These are phyloP conservation scores for Nomada fabriciana DNA, from an alignment of 2,888 invertebrate genomes.

Conservation along the genomic window DNA sequence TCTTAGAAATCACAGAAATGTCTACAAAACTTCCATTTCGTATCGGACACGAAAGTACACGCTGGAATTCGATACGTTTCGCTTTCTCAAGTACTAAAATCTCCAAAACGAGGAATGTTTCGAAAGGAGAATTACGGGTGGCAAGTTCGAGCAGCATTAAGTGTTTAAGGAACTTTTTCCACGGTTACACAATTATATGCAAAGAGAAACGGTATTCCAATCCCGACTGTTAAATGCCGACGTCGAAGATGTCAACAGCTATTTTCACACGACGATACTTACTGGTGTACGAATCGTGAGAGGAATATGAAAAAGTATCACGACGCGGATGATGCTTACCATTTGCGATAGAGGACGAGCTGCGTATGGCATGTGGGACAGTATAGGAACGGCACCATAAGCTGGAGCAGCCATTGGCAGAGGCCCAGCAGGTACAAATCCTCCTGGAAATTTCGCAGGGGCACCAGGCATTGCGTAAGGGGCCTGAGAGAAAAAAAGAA, in stretches of 20 bases:
- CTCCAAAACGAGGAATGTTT: conserved; percentile 7
- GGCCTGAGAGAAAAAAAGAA: conserved; percentile 65
- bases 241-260: conserved; percentile 13
- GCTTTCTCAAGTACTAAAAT: conserved; percentile 25
- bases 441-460: conserved; percentile 77
- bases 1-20: too few species aligned
- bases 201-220: conserved; percentile 29
- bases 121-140: not conserved
- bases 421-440: conserved; percentile 77
- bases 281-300: not conserved
- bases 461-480: conserved; percentile 77
- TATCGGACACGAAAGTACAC: not conserved
- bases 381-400: conserved; percentile 78
- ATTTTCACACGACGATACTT: not conserved
- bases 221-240: not conserved
- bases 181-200: conserved; percentile 30
- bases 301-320: not conserved
- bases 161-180: not conserved
- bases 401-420: conserved; percentile 75
- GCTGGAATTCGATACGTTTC: conserved; percentile 21
- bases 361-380: conserved; percentile 77
- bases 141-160: not conserved
- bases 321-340: conserved; percentile 64
- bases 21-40: not conserved
- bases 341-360: conserved; percentile 80